A percentile compares a stretch with the other conserved stretches of the same genome.
Evolutionary conservation across 2,797 vertebrate species (phyloP).

Genomic region (Pantherophis vulpinus): DNA sequence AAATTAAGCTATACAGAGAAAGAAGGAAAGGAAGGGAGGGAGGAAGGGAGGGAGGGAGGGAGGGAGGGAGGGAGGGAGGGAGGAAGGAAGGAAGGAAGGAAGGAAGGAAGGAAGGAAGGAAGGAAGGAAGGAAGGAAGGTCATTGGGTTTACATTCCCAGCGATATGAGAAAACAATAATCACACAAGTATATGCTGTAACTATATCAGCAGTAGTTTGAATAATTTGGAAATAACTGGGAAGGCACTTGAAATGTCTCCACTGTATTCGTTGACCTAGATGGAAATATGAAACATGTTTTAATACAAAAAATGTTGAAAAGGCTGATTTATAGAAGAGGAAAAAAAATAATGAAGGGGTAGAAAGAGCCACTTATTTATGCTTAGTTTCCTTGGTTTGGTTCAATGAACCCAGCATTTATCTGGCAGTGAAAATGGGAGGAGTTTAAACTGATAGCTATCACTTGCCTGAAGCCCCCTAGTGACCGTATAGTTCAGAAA

Average conservation of each 20-base stretch:
- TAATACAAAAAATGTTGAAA: background rate
- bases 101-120: rapidly evolving
- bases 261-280: slow-evolving; percentile 1
- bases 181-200: slow-evolving; percentile 39
- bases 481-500: background rate
- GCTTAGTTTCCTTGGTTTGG: slow-evolving; percentile 8
- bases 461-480: slow-evolving; percentile 1
- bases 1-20: slow-evolving; percentile 18
- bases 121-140: background rate
- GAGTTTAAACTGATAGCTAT: background rate
- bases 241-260: slow-evolving; percentile 30
- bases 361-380: slow-evolving; percentile 16
- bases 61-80: rapidly evolving
- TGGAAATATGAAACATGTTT: slow-evolving; percentile 5
- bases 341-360: slow-evolving; percentile 8
- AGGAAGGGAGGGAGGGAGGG: too few species aligned
- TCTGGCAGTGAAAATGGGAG: background rate
- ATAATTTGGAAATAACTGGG: slow-evolving; percentile 49
- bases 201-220: slow-evolving; percentile 45
- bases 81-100: background rate
- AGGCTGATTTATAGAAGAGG: background rate
- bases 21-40: background rate
- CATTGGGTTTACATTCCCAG: slow-evolving; percentile 56
- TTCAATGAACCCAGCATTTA: slow-evolving; percentile 18
- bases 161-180: slow-evolving; percentile 46